phyloP scores from a whole-genome alignment of 2,888 invertebrate genomes.

The Gastrophysa polygoni region DNA sequence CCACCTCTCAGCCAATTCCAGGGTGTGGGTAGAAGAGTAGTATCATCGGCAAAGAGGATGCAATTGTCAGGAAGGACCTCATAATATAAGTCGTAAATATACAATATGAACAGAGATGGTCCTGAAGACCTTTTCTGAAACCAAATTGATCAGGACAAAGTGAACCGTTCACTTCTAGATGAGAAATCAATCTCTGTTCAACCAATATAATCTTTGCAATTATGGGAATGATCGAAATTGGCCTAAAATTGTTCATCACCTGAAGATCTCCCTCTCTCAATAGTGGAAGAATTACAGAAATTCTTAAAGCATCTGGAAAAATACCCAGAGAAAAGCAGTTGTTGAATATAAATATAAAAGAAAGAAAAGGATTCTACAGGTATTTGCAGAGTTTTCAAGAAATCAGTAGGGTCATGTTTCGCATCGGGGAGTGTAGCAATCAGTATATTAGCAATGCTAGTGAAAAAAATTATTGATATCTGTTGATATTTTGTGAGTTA shows the following conservation, averaged over 20 bases:
- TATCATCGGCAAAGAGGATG: neutral
- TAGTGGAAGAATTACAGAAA: neutral
- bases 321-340: conserved; percentile 1
- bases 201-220: neutral
- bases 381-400: neutral
- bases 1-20: neutral
- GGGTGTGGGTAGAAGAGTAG: neutral
- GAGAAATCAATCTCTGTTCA: neutral
- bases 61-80: conserved; percentile 5
- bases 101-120: neutral
- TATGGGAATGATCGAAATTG: neutral
- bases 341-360: neutral
- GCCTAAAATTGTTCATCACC: neutral
- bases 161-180: neutral
- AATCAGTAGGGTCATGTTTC: neutral
- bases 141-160: neutral
- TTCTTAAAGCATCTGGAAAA: conserved; percentile 6
- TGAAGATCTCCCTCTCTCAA: conserved; percentile 1
- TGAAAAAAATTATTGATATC: conserved; percentile 1
- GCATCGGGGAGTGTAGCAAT: neutral
- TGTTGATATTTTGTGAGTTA: conserved; percentile 4
- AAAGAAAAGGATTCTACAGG: neutral
- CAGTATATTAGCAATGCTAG: neutral
- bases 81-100: neutral
- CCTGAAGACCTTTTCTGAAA: neutral